Conservation (phyloP, 1,140 invertebrate genomes). For the Cryptotermes secundus region DNA sequence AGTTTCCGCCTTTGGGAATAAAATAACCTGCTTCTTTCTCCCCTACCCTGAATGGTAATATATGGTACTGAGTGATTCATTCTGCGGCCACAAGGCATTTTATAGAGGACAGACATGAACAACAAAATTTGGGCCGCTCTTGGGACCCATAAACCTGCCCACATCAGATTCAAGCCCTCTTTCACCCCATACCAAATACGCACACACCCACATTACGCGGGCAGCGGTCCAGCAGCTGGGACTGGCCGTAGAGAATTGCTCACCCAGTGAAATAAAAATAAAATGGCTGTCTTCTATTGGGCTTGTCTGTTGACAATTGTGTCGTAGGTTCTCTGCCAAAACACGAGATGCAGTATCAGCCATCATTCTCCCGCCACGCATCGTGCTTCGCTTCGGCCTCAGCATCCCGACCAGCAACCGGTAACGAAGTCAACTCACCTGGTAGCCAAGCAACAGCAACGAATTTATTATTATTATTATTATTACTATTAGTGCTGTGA, state of each 20-base stretch:
- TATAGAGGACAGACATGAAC: neutral
- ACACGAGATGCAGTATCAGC: neutral
- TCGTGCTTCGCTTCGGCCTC: neutral
- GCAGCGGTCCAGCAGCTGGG: neutral
- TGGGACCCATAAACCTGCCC: neutral
- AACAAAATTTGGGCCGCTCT: slow-evolving; percentile 2
- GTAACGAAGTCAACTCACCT: no score
- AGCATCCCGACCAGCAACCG: neutral
- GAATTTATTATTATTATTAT: no score
- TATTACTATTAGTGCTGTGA: no score
- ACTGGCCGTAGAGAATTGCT: neutral
- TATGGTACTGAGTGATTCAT: neutral
- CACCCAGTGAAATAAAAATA: neutral
- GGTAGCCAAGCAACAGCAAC: no score
- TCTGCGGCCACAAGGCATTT: neutral
- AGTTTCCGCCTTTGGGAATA: neutral
- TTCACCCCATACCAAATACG: no score
- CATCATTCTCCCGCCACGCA: neutral
- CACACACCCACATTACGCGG: neutral
- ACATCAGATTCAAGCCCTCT: neutral
- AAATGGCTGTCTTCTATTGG: neutral
- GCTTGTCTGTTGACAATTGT: neutral
- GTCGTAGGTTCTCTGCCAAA: neutral
- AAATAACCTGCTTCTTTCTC: neutral
- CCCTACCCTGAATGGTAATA: neutral